A percentile compares a stretch with the other conserved stretches of the same genome.
phyloP scores from a whole-genome alignment of 2,888 invertebrate species.

The Pandemis corylana region DNA sequence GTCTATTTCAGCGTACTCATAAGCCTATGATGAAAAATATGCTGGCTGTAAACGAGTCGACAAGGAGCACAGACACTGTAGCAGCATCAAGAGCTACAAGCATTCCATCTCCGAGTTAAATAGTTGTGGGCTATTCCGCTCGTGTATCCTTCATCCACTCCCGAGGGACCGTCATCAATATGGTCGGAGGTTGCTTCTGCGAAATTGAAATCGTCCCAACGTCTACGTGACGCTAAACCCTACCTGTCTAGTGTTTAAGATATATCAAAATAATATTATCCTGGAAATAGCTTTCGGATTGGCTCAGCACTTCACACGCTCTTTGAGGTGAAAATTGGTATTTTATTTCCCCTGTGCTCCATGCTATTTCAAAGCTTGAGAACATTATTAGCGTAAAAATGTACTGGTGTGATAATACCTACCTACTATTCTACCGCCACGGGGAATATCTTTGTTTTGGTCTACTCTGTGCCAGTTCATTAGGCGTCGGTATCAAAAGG shows the following conservation, averaged over 20 bases:
- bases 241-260: conserved; percentile 61
- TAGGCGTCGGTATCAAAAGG: conserved; percentile 19
- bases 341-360: conserved; percentile 44
- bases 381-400: conserved; percentile 26
- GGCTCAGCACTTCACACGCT: conserved; percentile 55
- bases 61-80: background rate
- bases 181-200: conserved; percentile 61
- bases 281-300: conserved; percentile 60
- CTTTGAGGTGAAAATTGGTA: conserved; percentile 74
- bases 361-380: conserved; percentile 22
- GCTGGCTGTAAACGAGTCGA: background rate
- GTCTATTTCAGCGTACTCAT: too few relatives aligned
- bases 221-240: conserved; percentile 76
- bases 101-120: conserved; percentile 20
- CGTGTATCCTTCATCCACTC: conserved; percentile 57
- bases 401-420: background rate
- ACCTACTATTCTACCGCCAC: background rate
- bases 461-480: conserved; percentile 21
- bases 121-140: conserved; percentile 48
- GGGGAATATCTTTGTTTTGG: background rate
- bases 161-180: conserved; percentile 57
- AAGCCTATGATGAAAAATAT: too few relatives aligned
- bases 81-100: background rate
- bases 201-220: conserved; percentile 75
- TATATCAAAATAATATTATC: conserved; percentile 76